Percentiles rank a stretch among this genome's conserved stretches.
Evolutionary conservation across 2,113 vertebrate genomes (phyloP).

Genomic region (Pluvianellus socialis): DNA sequence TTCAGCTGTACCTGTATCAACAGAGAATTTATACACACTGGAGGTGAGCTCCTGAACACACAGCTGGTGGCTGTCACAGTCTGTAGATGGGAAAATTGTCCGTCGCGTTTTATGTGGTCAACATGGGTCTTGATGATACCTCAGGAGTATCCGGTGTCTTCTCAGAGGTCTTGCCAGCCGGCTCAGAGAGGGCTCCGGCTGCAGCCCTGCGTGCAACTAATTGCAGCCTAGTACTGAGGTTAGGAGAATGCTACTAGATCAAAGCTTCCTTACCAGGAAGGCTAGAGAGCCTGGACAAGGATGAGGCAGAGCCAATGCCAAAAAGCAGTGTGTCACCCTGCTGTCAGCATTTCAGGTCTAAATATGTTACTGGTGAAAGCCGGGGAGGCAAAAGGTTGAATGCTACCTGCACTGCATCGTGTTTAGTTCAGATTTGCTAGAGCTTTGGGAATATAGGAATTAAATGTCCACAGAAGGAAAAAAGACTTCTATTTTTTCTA

Average conservation of each 20-base stretch:
- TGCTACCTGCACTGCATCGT: background rate
- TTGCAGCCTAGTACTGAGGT: background rate
- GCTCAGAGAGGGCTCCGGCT: background rate
- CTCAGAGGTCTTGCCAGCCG: background rate
- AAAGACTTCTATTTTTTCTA: background rate
- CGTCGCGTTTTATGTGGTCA: accelerated
- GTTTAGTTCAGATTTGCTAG: background rate
- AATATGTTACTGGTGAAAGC: background rate
- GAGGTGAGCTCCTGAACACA: background rate
- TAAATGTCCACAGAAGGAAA: background rate
- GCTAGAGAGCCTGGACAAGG: background rate
- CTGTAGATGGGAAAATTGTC: background rate
- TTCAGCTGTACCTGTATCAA: slow-evolving; percentile 18
- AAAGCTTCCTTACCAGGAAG: background rate
- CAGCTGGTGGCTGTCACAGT: background rate
- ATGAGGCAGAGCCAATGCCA: background rate
- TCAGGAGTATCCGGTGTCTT: background rate
- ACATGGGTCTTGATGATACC: background rate
- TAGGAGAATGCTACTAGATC: background rate
- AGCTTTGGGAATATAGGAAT: background rate
- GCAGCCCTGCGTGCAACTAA: background rate
- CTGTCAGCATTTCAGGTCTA: background rate
- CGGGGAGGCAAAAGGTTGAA: background rate
- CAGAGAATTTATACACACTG: background rate
- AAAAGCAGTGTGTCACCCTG: background rate